A percentile compares a stretch with the other conserved stretches of the same genome.
Conservation (phyloP, 2,797 vertebrate genomes). For the Glyptemys insculpta region DNA sequence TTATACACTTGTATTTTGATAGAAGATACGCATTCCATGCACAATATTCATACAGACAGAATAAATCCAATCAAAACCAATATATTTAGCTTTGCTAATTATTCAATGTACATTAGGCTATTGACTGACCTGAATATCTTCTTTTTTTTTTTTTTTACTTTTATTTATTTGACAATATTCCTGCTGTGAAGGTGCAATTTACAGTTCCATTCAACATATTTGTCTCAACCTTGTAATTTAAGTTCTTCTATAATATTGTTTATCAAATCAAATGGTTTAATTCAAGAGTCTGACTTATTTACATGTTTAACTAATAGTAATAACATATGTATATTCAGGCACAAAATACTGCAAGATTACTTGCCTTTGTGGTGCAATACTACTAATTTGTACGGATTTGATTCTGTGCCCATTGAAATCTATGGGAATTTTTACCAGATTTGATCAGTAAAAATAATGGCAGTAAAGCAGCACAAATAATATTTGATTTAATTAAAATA, state of each 20-base stretch:
- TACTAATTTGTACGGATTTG: background rate
- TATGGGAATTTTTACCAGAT: background rate
- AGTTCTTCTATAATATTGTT: background rate
- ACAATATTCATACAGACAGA: background rate
- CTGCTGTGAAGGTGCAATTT: background rate
- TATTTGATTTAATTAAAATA: fast-evolving
- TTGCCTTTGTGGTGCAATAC: background rate
- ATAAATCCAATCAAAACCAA: background rate
- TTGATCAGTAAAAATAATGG: background rate
- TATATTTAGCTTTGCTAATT: background rate
- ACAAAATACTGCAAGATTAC: background rate
- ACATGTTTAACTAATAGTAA: background rate
- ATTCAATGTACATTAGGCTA: background rate
- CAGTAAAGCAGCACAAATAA: background rate
- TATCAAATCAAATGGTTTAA: background rate
- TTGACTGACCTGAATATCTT: background rate
- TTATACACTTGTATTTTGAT: background rate
- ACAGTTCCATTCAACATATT: background rate
- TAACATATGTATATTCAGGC: background rate
- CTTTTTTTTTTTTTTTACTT: background rate
- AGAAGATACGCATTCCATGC: background rate
- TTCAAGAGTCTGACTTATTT: background rate
- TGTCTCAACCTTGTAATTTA: background rate
- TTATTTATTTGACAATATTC: background rate
- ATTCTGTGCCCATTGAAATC: background rate